phyloP scores from a whole-genome alignment of 2,888 invertebrate genomes.

The Lasiommata megera region DNA sequence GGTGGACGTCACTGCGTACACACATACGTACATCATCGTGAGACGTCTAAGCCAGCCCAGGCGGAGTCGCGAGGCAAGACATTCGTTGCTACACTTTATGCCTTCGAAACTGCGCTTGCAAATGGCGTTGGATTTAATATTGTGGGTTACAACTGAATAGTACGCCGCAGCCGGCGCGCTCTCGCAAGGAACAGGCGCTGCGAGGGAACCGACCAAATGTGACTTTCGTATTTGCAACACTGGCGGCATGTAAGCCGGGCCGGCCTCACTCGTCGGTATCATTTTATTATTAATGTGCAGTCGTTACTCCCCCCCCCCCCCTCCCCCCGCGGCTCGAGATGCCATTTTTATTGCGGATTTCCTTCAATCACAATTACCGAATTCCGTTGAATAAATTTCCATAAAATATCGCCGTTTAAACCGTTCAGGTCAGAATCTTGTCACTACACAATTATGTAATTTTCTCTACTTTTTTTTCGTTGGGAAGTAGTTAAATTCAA shows the following conservation, averaged over 20 bases:
- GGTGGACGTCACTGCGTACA: no score
- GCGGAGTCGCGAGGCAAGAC: no score
- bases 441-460: neutral
- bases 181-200: no score
- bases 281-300: slow-evolving; percentile 28
- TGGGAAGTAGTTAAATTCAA: no score
- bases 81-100: no score
- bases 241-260: neutral
- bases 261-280: slow-evolving; percentile 17
- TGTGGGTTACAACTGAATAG: no score
- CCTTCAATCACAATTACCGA: slow-evolving; percentile 18
- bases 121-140: no score
- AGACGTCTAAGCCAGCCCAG: no score
- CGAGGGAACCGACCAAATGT: no score
- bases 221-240: neutral
- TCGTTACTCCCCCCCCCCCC: slow-evolving; percentile 19
- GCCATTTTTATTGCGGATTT: slow-evolving; percentile 24
- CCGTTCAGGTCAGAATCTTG: neutral
- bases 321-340: slow-evolving; percentile 13
- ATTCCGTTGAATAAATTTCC: neutral
- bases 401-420: neutral
- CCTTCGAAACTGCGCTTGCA: no score
- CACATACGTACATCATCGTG: no score
- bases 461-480: neutral
- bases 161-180: no score